Percentiles rank a stretch among this genome's conserved stretches.
These are phyloP conservation scores for Nautilus pompilius DNA, from an alignment of 1,140 invertebrate species.

Conservation along the genomic window DNA sequence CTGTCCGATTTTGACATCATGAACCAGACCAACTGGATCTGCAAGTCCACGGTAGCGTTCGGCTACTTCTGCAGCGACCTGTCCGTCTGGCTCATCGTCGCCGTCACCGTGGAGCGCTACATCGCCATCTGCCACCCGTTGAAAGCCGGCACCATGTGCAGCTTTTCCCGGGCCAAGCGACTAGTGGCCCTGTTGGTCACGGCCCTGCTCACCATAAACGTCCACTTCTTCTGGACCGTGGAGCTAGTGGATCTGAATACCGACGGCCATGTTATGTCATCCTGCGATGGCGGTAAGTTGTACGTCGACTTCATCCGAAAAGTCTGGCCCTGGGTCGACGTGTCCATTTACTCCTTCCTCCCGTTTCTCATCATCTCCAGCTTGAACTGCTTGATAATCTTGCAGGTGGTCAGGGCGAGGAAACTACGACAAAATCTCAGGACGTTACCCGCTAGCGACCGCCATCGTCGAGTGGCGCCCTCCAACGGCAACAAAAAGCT, in stretches of 20 bases:
- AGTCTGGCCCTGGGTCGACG: constrained; percentile 42
- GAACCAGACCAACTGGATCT: constrained; percentile 28
- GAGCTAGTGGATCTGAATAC: constrained; percentile 14
- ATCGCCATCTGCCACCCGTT: constrained; percentile 46
- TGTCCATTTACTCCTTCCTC: constrained; percentile 31
- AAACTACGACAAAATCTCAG: no score
- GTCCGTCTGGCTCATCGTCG: constrained; percentile 52
- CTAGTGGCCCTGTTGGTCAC: constrained; percentile 15
- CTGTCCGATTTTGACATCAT: constrained; percentile 27
- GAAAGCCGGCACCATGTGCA: constrained; percentile 36
- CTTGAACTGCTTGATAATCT: constrained; percentile 34
- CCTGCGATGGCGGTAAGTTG: constrained; percentile 9
- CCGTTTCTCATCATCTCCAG: constrained; percentile 33
- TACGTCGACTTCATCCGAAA: constrained; percentile 15
- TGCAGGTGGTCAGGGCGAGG: constrained; percentile 19
- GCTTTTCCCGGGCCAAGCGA: constrained; percentile 24
- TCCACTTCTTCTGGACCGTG: constrained; percentile 45
- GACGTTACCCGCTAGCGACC: no score
- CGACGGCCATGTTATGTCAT: constrained; percentile 9
- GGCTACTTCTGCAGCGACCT: constrained; percentile 45
- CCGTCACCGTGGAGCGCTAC: constrained; percentile 50
- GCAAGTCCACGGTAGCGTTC: constrained; percentile 36
- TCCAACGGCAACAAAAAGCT: constrained; percentile 6
- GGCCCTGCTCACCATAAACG: constrained; percentile 32
- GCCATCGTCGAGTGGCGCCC: constrained; percentile 17